A percentile compares a stretch with the other conserved stretches of the same genome.
Evolutionary conservation across 2,888 invertebrate genomes (phyloP).

Genomic region (Scaptomyza caliginosa): DNA sequence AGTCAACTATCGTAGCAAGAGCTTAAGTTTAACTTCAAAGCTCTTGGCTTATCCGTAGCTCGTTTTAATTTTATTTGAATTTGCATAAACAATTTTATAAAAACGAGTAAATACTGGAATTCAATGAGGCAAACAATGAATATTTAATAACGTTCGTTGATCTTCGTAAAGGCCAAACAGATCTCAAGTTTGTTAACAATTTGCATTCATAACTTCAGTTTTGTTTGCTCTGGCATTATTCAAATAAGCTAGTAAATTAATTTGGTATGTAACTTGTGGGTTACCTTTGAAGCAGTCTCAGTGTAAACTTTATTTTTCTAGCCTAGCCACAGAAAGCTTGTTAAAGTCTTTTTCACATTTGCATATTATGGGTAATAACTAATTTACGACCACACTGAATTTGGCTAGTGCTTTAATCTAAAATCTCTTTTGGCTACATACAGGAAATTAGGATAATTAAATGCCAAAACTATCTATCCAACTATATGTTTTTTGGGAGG

Average conservation of each 20-base stretch:
- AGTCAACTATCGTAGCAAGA: not conserved
- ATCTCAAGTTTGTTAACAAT: constrained; percentile 15
- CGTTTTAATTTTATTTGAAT: not conserved
- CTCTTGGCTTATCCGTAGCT: too few relatives aligned
- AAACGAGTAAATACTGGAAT: constrained; percentile 15
- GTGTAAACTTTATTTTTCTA: not conserved
- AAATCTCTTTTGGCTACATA: constrained; percentile 12
- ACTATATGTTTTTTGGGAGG: constrained; percentile 14
- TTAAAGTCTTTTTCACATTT: not conserved
- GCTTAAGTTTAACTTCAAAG: not conserved
- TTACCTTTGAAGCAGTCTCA: constrained; percentile 2
- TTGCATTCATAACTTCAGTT: constrained; percentile 9
- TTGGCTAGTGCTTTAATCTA: not conserved
- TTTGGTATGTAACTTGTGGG: not conserved
- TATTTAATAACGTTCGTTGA: constrained; percentile 2
- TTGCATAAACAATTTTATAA: constrained; percentile 39
- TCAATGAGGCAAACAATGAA: constrained; percentile 1
- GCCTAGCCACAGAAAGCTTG: not conserved
- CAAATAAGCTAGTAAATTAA: constrained; percentile 1
- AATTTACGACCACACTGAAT: not conserved
- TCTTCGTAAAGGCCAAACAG: constrained; percentile 8
- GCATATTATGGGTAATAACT: not conserved
- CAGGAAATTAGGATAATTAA: constrained; percentile 60
- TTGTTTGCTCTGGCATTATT: not conserved
- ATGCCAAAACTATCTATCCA: constrained; percentile 45